Percentiles rank a stretch among this genome's conserved stretches.
These are phyloP conservation scores for Hirtodrosophila alboralis DNA, from an alignment of 2,888 invertebrate species.

Conservation along the genomic window DNA sequence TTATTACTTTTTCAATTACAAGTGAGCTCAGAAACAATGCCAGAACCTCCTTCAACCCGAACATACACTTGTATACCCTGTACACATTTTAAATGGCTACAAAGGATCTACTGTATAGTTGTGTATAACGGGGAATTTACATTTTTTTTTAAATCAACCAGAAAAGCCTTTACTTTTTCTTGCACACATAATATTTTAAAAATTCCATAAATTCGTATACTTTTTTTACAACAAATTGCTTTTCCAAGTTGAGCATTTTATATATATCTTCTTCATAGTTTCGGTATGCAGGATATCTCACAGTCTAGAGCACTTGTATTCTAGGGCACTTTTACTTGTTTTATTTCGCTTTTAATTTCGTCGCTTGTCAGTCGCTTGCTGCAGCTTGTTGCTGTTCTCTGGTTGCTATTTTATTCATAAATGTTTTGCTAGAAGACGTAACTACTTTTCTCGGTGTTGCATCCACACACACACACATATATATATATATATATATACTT, in stretches of 20 bases:
- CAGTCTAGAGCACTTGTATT: too few relatives aligned
- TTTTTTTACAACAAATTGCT: too few relatives aligned
- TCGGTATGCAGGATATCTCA: too few relatives aligned
- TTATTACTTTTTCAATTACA: conserved; percentile 65
- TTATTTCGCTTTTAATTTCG: conserved; percentile 70
- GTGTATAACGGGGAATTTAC: too few relatives aligned
- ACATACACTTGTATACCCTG: conserved; percentile 4
- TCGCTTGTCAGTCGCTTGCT: conserved; percentile 42
- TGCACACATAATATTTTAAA: too few relatives aligned
- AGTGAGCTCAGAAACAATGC: conserved; percentile 33
- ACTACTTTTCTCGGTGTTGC: conserved; percentile 35
- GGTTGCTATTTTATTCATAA: conserved; percentile 70
- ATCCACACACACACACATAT: conserved; percentile 11
- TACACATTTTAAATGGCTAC: too few relatives aligned
- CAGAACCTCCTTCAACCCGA: background rate
- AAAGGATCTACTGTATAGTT: too few relatives aligned
- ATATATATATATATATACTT: conserved; percentile 9
- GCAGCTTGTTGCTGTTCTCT: conserved; percentile 23
- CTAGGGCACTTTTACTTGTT: background rate
- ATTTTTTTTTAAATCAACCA: too few relatives aligned
- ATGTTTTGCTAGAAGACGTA: conserved; percentile 50
- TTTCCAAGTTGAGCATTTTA: too few relatives aligned
- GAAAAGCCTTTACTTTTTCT: too few relatives aligned
- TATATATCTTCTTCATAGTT: too few relatives aligned
- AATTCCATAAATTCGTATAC: too few relatives aligned